Evolutionary conservation across 2,888 invertebrate species (phyloP).

Genomic region (Chrysotoxum bicinctum): DNA sequence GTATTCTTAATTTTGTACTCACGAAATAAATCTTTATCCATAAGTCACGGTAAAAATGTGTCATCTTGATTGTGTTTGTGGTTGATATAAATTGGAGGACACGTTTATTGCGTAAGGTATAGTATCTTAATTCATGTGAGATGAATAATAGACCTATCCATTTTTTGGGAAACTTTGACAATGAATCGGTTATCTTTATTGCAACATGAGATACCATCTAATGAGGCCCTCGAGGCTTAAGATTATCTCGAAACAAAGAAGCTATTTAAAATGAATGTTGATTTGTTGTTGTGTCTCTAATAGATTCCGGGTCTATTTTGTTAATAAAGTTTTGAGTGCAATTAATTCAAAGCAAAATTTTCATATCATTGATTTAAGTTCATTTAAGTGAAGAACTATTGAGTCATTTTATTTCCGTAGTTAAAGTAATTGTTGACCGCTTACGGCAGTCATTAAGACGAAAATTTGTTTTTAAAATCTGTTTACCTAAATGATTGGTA

Average conservation of each 20-base stretch:
- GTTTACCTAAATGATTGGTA: not conserved
- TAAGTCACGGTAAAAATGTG: not conserved
- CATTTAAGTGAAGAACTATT: not conserved
- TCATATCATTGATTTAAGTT: not conserved
- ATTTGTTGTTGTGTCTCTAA: not conserved
- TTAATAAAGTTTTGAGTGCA: not conserved
- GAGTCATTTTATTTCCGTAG: not conserved
- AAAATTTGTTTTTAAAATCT: not conserved
- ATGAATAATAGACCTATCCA: not conserved
- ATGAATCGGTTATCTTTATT: not conserved
- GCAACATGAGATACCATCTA: not conserved
- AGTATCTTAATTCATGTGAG: not conserved
- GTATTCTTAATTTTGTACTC: not conserved
- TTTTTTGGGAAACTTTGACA: not conserved
- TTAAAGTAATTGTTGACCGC: not conserved
- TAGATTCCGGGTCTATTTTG: not conserved
- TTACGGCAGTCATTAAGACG: not conserved
- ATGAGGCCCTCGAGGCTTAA: not conserved
- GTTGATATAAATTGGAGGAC: not conserved
- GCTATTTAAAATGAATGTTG: not conserved
- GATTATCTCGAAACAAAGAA: not conserved
- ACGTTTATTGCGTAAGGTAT: not conserved
- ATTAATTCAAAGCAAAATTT: not conserved
- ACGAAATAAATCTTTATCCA: not conserved
- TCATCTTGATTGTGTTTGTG: not conserved